phyloP scores from a whole-genome alignment of 2,797 vertebrate genomes.

The Fringilla coelebs region DNA sequence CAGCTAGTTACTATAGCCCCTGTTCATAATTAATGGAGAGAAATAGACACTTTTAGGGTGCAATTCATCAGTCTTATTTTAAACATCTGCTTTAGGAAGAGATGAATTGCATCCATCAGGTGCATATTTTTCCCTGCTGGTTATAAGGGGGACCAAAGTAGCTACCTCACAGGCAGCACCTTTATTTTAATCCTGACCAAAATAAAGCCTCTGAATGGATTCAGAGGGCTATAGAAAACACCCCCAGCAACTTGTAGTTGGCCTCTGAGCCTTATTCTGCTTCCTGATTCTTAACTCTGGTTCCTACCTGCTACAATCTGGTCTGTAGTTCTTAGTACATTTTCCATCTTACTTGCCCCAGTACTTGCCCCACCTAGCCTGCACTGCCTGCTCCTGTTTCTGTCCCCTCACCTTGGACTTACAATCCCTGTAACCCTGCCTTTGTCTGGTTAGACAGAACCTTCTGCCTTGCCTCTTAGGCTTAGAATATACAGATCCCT shows the following conservation, averaged over 20 bases:
- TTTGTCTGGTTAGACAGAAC: not conserved
- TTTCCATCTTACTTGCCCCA: not conserved
- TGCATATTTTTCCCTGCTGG: not conserved
- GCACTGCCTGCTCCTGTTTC: not conserved
- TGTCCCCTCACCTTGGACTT: not conserved
- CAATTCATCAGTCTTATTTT: slow-evolving; percentile 61
- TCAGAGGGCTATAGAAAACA: not conserved
- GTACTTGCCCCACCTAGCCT: not conserved
- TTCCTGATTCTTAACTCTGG: not conserved
- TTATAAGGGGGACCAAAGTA: not conserved
- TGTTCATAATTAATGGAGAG: slow-evolving; percentile 57
- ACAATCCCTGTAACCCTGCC: not conserved
- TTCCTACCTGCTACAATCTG: not conserved
- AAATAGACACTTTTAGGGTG: slow-evolving; percentile 35
- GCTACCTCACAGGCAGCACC: not conserved
- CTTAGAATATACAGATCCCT: not conserved
- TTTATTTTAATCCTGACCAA: not conserved
- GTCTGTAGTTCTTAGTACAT: not conserved
- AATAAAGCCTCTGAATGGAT: not conserved
- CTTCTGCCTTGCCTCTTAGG: not conserved
- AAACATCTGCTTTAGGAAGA: slow-evolving; percentile 56
- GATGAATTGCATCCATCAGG: not conserved
- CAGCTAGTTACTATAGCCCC: slow-evolving; percentile 25
- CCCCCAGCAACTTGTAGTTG: not conserved
- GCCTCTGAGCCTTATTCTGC: not conserved